phyloP scores from a whole-genome alignment of 2,113 vertebrate genomes.

The Phalacrocorax carbo region DNA sequence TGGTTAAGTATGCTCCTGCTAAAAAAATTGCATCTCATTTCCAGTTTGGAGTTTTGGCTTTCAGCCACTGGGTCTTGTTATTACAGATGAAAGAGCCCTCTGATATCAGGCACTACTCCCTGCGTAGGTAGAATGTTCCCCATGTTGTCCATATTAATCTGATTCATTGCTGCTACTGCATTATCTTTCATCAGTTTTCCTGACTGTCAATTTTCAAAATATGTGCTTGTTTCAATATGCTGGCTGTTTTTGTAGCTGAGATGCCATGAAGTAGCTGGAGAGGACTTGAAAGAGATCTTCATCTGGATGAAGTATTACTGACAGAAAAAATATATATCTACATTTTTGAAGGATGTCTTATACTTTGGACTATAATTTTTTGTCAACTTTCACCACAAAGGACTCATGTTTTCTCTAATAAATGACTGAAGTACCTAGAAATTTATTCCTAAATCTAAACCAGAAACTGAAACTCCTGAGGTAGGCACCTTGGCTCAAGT shows the following conservation, averaged over 20 bases:
- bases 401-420: background rate
- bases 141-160: conserved; percentile 29
- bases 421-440: background rate
- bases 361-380: background rate
- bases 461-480: background rate
- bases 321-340: background rate
- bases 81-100: conserved; percentile 28
- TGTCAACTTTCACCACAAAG: background rate
- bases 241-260: background rate
- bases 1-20: background rate
- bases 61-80: conserved; percentile 14
- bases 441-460: background rate
- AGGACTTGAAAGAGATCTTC: conserved; percentile 23
- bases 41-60: conserved; percentile 7
- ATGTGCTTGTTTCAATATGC: background rate
- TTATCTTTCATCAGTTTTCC: conserved; percentile 38
- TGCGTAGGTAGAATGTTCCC: conserved; percentile 32
- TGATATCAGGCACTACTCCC: conserved; percentile 11
- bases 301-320: background rate
- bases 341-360: background rate
- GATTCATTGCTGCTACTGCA: background rate
- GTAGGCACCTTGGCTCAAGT: background rate
- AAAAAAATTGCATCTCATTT: conserved; percentile 16
- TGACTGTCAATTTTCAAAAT: conserved; percentile 34
- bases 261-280: background rate